These are phyloP conservation scores for Oreortyx pictus DNA, from an alignment of 2,797 vertebrate species.

Conservation along the genomic window DNA sequence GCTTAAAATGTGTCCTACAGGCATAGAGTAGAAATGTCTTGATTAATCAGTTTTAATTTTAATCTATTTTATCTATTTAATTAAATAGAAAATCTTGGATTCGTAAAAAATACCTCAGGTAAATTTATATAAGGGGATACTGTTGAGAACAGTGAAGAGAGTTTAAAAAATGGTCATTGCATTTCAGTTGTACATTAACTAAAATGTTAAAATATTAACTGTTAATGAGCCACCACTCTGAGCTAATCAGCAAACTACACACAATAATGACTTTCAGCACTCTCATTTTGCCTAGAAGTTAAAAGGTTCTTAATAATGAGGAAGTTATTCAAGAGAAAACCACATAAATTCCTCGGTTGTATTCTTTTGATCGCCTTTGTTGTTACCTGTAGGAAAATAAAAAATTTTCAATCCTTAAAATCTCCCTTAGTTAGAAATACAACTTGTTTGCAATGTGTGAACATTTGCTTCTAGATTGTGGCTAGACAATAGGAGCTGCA, in stretches of 20 bases:
- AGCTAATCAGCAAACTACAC: not conserved
- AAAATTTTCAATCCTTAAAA: not conserved
- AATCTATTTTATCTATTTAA: not conserved
- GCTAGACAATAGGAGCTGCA: not conserved
- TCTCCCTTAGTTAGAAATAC: not conserved
- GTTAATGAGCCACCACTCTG: not conserved
- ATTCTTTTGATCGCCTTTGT: not conserved
- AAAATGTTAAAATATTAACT: not conserved
- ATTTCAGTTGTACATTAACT: not conserved
- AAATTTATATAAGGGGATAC: not conserved
- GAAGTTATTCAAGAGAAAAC: not conserved
- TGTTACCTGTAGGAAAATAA: not conserved
- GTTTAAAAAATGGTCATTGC: not conserved
- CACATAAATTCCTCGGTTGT: not conserved
- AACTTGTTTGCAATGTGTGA: not conserved
- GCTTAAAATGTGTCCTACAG: not conserved
- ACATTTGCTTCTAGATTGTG: not conserved
- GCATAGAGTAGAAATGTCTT: not conserved
- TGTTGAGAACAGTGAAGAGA: not conserved
- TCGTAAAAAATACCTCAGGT: not conserved
- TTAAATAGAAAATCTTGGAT: not conserved
- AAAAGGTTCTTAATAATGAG: not conserved
- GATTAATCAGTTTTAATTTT: not conserved
- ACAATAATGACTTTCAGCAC: not conserved
- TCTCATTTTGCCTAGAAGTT: not conserved